phyloP scores from a whole-genome alignment of 1,140 invertebrate genomes.

The Drosophila gunungcola region DNA sequence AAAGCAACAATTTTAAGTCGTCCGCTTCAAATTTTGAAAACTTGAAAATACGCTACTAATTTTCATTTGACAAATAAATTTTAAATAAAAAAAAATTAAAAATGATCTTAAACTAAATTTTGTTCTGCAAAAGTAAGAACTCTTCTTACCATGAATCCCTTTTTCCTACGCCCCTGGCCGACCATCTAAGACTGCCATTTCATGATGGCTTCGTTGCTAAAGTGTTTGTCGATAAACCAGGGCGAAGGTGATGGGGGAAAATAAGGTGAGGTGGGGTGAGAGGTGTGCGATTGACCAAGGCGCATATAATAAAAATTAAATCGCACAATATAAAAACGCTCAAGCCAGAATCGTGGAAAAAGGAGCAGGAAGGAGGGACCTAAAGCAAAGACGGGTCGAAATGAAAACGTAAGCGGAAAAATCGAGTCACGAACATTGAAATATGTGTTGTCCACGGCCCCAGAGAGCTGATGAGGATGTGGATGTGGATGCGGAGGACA shows the following conservation, averaged over 20 bases:
- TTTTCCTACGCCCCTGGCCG: conserved; percentile 10
- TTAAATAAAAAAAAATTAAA: too few species aligned
- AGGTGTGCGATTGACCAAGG: conserved; percentile 68
- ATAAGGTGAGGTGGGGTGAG: not conserved
- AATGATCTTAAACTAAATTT: not conserved
- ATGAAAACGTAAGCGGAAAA: conserved; percentile 69
- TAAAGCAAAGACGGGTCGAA: conserved; percentile 30
- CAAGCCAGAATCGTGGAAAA: conserved; percentile 24
- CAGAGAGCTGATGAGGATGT: conserved; percentile 72
- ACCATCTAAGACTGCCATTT: conserved; percentile 40
- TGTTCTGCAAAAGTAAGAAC: not conserved
- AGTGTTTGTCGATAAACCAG: conserved; percentile 77
- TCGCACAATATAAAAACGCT: conserved; percentile 79
- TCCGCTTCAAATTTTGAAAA: too few species aligned
- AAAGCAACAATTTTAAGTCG: too few species aligned
- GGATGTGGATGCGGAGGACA: conserved; percentile 51
- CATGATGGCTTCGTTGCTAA: conserved; percentile 58
- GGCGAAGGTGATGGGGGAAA: conserved; percentile 51
- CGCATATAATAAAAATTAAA: conserved; percentile 81
- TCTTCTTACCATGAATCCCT: not conserved
- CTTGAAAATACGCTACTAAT: too few species aligned
- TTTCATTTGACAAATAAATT: too few species aligned
- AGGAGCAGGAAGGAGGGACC: not conserved
- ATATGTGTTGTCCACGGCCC: conserved; percentile 70
- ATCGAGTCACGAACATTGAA: conserved; percentile 83